Evolutionary conservation across 2,113 vertebrate genomes (phyloP).

Genomic region (Arothron firmamentum): DNA sequence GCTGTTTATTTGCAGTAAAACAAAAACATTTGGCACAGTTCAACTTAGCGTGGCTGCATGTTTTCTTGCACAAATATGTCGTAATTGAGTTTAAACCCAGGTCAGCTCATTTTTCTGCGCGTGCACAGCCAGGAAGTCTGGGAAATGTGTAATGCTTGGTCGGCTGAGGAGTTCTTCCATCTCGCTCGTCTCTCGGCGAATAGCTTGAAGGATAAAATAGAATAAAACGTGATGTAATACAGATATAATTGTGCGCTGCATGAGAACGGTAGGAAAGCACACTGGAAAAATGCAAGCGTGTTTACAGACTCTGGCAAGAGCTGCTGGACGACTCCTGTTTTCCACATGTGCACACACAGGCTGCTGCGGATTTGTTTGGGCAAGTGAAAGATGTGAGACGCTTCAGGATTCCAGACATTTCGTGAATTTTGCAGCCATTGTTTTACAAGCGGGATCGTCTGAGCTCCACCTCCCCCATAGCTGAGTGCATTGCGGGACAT

Average conservation of each 20-base stretch:
- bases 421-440: constrained; percentile 50
- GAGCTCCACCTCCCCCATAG: constrained; percentile 35
- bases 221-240: constrained; percentile 5
- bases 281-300: not conserved
- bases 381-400: constrained; percentile 36
- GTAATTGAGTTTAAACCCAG: not conserved
- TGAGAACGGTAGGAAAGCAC: not conserved
- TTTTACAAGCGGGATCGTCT: constrained; percentile 54
- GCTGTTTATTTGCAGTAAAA: constrained; percentile 55
- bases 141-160: not conserved
- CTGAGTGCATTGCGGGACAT: constrained; percentile 51
- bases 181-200: too few relatives aligned
- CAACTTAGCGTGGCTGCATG: constrained; percentile 19
- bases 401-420: constrained; percentile 66
- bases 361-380: constrained; percentile 41
- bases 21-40: not conserved
- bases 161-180: too few relatives aligned
- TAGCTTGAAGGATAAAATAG: too few relatives aligned
- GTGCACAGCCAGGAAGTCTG: not conserved
- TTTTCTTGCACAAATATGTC: constrained; percentile 37
- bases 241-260: not conserved
- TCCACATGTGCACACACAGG: constrained; percentile 18
- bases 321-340: not conserved
- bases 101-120: not conserved
- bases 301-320: constrained; percentile 2